Conservation (phyloP, 1,140 invertebrate species). For the Maniola jurtina region DNA sequence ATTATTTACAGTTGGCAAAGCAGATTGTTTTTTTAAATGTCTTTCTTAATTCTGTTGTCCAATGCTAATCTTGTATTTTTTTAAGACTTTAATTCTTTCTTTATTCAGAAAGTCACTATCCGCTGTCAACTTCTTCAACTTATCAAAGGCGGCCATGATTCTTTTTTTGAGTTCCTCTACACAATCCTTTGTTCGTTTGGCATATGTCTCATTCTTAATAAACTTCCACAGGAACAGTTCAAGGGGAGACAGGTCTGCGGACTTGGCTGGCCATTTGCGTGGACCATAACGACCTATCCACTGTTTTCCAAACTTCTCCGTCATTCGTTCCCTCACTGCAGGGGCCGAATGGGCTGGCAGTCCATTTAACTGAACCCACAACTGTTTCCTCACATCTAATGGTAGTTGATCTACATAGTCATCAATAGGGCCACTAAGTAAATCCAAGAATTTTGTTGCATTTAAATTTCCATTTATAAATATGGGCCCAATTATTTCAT, state of each 20-base stretch:
- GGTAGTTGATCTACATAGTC: conserved; percentile 1
- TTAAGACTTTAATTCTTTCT: not conserved
- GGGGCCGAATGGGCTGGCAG: not conserved
- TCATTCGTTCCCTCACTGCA: not conserved
- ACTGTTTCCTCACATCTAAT: not conserved
- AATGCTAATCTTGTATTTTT: not conserved
- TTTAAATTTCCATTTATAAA: conserved; percentile 7
- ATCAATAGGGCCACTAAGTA: not conserved
- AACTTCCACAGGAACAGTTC: not conserved
- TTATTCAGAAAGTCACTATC: not conserved
- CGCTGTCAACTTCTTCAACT: not conserved
- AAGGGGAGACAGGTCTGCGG: not conserved
- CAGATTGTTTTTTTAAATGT: not conserved
- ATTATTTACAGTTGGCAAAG: no score
- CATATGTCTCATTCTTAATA: not conserved
- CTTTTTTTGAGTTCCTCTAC: not conserved
- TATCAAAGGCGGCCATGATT: not conserved
- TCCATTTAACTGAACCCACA: not conserved
- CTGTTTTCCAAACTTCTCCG: not conserved
- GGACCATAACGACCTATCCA: conserved; percentile 1
- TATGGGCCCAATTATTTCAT: not conserved
- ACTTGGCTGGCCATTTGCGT: not conserved
- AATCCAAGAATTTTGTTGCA: not conserved
- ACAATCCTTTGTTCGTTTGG: not conserved
- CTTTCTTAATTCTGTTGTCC: not conserved